phyloP scores from a whole-genome alignment of 2,888 invertebrate genomes.

The Pachydiplax longipennis region DNA sequence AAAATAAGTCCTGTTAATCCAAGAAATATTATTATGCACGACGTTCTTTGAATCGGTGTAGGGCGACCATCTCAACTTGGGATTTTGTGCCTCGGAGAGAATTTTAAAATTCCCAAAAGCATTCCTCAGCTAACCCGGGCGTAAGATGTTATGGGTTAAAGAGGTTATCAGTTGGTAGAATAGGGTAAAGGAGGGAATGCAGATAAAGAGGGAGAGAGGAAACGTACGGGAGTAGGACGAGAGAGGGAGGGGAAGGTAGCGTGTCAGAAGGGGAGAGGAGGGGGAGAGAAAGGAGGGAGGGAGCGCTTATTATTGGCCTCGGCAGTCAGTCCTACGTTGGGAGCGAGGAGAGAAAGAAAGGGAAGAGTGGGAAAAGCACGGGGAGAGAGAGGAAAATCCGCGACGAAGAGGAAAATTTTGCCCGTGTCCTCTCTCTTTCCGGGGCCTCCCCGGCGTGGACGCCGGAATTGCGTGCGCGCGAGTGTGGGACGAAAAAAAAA shows the following conservation, averaged over 20 bases:
- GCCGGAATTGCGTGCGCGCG: not conserved
- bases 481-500: not conserved
- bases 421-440: not conserved
- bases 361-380: not conserved
- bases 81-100: too few species aligned
- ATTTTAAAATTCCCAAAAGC: not conserved
- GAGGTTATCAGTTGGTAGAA: not conserved
- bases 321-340: constrained; percentile 34
- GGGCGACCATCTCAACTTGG: too few species aligned
- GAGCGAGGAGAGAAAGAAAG: constrained; percentile 21
- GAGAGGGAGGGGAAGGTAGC: not conserved
- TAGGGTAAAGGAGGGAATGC: not conserved
- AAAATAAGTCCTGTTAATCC: too few species aligned
- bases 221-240: not conserved
- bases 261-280: not conserved
- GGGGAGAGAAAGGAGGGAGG: not conserved
- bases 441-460: not conserved
- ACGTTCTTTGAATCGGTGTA: too few species aligned
- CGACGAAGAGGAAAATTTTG: not conserved
- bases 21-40: too few species aligned
- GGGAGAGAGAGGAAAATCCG: not conserved
- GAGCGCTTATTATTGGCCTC: constrained; percentile 44
- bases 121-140: not conserved
- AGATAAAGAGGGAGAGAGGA: not conserved
- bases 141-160: too few species aligned